Conservation (phyloP, 2,113 vertebrate genomes). For the Meles meles region DNA sequence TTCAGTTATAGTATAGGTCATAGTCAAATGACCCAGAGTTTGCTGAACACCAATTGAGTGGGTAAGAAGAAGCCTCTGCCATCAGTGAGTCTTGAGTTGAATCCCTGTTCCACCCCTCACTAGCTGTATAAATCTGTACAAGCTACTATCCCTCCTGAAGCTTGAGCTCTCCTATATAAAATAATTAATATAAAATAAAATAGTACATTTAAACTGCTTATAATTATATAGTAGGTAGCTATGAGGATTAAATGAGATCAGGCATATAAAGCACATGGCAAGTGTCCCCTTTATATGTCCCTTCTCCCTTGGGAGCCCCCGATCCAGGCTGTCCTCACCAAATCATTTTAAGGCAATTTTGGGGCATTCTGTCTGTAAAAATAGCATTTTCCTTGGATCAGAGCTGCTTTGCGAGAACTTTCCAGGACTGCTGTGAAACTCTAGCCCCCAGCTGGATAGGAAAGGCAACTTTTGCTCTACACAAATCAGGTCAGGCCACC, state of each 20-base stretch:
- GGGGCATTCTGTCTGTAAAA: background rate
- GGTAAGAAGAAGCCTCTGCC: background rate
- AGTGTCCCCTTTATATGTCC: too few species aligned
- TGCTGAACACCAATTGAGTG: background rate
- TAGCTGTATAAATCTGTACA: background rate
- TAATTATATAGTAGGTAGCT: background rate
- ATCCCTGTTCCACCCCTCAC: background rate
- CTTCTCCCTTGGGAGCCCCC: background rate
- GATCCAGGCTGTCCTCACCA: background rate
- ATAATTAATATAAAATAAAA: background rate
- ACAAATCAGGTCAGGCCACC: conserved; percentile 18
- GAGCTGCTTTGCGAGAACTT: background rate
- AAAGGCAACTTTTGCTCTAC: background rate
- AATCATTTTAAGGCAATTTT: background rate
- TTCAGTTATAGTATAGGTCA: background rate
- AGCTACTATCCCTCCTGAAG: background rate
- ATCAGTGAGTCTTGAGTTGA: background rate
- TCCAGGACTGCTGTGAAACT: background rate
- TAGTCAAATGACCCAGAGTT: background rate
- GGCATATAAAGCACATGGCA: background rate
- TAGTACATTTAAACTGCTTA: background rate
- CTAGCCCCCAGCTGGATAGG: background rate
- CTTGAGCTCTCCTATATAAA: background rate
- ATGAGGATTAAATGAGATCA: background rate
- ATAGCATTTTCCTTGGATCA: background rate